A percentile compares a stretch with the other conserved stretches of the same genome.
phyloP scores from a whole-genome alignment of 2,113 vertebrate genomes.

The Myanophis thanlyinensis region DNA sequence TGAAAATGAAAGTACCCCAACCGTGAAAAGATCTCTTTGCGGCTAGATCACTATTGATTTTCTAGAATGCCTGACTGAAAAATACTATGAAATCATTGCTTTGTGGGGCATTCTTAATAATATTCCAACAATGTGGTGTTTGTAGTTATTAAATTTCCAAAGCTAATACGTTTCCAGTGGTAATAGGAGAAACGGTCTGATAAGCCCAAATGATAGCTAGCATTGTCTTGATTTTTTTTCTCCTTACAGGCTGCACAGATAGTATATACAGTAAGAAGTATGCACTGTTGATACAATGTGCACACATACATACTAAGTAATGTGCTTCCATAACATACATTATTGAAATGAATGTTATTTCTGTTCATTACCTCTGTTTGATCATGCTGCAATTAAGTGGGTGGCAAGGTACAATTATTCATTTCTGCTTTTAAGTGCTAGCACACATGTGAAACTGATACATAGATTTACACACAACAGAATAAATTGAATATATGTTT shows the following conservation, averaged over 20 bases:
- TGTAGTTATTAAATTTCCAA: constrained; percentile 65
- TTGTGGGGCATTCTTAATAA: constrained; percentile 31
- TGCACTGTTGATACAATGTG: constrained; percentile 35
- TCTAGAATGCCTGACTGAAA: constrained; percentile 10
- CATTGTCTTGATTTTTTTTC: constrained; percentile 56
- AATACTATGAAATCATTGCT: constrained; percentile 40
- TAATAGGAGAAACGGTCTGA: constrained; percentile 51
- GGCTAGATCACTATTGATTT: neutral
- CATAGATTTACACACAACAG: neutral
- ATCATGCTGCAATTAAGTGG: constrained; percentile 72
- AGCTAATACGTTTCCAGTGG: constrained; percentile 49
- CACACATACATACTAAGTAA: constrained; percentile 42
- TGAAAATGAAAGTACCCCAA: constrained; percentile 72
- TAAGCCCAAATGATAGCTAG: constrained; percentile 49
- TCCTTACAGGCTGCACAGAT: constrained; percentile 37
- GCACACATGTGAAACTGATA: constrained; percentile 29
- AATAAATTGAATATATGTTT: constrained; percentile 10
- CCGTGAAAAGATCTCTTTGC: constrained; percentile 42
- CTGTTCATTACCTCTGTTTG: constrained; percentile 67
- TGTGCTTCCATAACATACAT: constrained; percentile 45
- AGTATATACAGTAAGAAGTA: constrained; percentile 42
- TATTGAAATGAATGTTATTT: constrained; percentile 70
- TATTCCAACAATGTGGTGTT: constrained; percentile 32
- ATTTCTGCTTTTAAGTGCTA: constrained; percentile 48
- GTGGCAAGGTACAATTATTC: constrained; percentile 63